phyloP scores from a whole-genome alignment of 2,113 vertebrate species.

The Rostratula benghalensis region DNA sequence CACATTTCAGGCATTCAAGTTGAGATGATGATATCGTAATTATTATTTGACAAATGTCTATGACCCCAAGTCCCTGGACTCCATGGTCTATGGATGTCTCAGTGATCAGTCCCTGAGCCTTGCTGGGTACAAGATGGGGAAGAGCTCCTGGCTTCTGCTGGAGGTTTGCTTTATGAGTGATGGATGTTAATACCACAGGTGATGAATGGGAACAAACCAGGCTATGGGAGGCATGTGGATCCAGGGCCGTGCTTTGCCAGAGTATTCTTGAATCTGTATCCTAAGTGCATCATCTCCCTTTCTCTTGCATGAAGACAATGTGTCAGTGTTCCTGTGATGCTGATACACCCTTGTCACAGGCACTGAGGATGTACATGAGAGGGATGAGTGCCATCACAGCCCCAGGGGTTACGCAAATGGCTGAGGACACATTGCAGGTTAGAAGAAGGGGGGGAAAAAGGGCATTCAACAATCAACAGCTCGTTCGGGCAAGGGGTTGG shows the following conservation, averaged over 20 bases:
- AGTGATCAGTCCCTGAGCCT: not conserved
- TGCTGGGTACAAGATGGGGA: not conserved
- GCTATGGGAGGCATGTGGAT: too few relatives aligned
- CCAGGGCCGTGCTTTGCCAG: not conserved
- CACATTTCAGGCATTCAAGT: not conserved
- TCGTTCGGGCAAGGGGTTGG: not conserved
- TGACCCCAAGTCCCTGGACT: not conserved
- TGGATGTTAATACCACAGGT: not conserved
- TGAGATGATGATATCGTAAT: not conserved
- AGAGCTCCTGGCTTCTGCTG: not conserved
- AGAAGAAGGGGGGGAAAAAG: not conserved
- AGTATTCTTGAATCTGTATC: not conserved
- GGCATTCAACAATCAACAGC: not conserved
- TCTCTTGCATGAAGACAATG: not conserved
- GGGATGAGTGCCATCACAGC: not conserved
- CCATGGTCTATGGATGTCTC: not conserved
- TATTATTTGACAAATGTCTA: not conserved
- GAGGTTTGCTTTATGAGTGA: not conserved
- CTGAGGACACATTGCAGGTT: not conserved
- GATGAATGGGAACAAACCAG: not conserved
- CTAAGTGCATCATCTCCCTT: not conserved
- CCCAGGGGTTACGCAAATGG: fast-evolving
- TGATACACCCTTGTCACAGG: not conserved
- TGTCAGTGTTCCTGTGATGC: not conserved
- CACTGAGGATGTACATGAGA: not conserved